Conservation (phyloP, 2,797 vertebrate genomes). For the Holocentrus rufus region DNA sequence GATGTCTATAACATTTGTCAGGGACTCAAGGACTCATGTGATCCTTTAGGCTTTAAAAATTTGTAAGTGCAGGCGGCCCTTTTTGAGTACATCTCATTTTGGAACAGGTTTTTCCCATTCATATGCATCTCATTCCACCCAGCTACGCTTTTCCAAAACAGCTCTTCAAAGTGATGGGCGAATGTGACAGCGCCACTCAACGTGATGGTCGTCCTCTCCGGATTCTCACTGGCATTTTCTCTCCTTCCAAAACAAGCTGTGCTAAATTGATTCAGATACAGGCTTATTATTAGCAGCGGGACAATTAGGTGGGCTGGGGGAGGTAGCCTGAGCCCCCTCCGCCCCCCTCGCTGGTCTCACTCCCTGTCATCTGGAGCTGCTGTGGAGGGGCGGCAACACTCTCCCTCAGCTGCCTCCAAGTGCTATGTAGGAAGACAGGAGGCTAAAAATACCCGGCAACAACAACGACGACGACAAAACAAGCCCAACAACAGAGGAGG, state of each 20-base stretch:
- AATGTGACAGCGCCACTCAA: constrained; percentile 25
- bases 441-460: constrained; percentile 75
- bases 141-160: too few species aligned
- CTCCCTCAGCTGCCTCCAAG: constrained; percentile 63
- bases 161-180: constrained; percentile 39
- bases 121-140: not conserved
- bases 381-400: constrained; percentile 50
- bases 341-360: constrained; percentile 28
- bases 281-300: constrained; percentile 60
- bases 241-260: constrained; percentile 26
- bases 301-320: constrained; percentile 64
- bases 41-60: not conserved
- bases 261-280: constrained; percentile 39
- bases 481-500: constrained; percentile 32
- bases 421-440: constrained; percentile 44
- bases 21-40: too few species aligned
- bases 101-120: constrained; percentile 1
- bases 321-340: constrained; percentile 45
- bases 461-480: constrained; percentile 59
- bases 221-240: constrained; percentile 12
- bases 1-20: too few species aligned
- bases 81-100: not conserved
- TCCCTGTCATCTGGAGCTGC: constrained; percentile 62
- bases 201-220: not conserved
- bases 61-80: not conserved